A percentile compares a stretch with the other conserved stretches of the same genome.
Conservation (phyloP, 64 coral and sea anemone species). For the Actinia equina region DNA sequence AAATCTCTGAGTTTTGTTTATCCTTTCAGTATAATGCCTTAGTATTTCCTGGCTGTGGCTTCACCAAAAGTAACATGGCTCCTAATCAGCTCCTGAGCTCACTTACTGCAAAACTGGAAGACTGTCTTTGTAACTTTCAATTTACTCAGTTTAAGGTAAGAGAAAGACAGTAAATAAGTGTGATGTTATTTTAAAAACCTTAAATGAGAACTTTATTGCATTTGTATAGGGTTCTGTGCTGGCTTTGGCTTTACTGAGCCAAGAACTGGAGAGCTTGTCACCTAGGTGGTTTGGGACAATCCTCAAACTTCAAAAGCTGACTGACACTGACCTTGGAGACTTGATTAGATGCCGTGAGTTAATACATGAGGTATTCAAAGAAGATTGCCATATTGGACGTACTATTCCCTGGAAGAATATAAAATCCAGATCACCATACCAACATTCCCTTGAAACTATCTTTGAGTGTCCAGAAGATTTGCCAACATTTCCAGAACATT, state of each 20-base stretch:
- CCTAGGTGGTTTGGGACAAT: constrained; percentile 51
- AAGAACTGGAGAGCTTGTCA: constrained; percentile 78
- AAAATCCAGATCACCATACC: constrained; percentile 11
- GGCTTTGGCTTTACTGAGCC: constrained; percentile 63
- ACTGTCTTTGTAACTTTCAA: constrained; percentile 48
- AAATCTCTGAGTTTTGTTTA: not conserved
- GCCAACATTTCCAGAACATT: constrained; percentile 62
- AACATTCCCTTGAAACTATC: constrained; percentile 56
- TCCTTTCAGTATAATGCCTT: constrained; percentile 19
- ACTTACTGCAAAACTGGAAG: constrained; percentile 47
- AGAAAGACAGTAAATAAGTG: not conserved
- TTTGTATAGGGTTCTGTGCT: constrained; percentile 61
- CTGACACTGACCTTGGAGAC: constrained; percentile 58
- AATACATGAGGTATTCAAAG: constrained; percentile 22
- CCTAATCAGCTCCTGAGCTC: constrained; percentile 43
- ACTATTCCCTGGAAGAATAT: constrained; percentile 16
- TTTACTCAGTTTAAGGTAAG: constrained; percentile 73
- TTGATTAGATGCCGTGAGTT: constrained; percentile 65
- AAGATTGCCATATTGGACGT: not conserved
- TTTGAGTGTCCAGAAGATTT: constrained; percentile 59
- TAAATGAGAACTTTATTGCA: not conserved
- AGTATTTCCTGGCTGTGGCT: not conserved
- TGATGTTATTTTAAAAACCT: not conserved
- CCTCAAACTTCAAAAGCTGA: constrained; percentile 55
- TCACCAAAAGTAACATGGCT: constrained; percentile 51